Conservation (phyloP, 2,797 vertebrate species). For the Phoeniculus purpureus region DNA sequence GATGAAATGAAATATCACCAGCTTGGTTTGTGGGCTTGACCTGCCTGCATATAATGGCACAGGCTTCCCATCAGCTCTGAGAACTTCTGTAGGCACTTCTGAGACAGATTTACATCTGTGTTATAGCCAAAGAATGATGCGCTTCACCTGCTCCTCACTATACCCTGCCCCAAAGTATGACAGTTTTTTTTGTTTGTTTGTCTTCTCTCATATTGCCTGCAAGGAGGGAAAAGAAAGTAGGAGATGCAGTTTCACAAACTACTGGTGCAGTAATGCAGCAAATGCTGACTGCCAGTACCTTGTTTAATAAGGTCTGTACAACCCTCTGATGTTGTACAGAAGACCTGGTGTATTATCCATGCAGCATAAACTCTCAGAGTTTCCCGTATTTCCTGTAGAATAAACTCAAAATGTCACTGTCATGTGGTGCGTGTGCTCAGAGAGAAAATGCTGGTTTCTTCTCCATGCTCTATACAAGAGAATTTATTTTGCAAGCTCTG, state of each 20-base stretch:
- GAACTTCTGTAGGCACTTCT: background rate
- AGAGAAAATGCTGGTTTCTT: background rate
- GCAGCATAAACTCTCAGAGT: background rate
- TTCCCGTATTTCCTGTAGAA: background rate
- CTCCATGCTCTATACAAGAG: background rate
- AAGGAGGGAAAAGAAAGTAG: conserved; percentile 9
- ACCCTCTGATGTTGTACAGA: conserved; percentile 27
- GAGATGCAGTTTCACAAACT: conserved; percentile 36
- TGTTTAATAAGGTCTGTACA: conserved; percentile 40
- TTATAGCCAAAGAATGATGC: background rate
- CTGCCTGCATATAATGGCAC: background rate
- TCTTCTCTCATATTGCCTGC: too few relatives aligned
- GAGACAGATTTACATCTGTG: background rate
- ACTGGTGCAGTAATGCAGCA: background rate
- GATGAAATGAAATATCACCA: conserved; percentile 32
- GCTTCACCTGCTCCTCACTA: fast-evolving
- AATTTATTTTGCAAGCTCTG: background rate
- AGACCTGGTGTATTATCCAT: background rate
- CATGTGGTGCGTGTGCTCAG: fast-evolving
- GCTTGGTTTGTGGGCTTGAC: conserved; percentile 5
- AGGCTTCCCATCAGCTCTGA: background rate
- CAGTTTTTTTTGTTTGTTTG: background rate
- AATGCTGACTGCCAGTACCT: conserved; percentile 35
- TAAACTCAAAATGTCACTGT: background rate
- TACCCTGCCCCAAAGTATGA: fast-evolving